Evolutionary conservation across 2,888 invertebrate genomes (phyloP), one percentile per base, ranked within the genome.

Genomic region (Aradus depressus): DNA sequence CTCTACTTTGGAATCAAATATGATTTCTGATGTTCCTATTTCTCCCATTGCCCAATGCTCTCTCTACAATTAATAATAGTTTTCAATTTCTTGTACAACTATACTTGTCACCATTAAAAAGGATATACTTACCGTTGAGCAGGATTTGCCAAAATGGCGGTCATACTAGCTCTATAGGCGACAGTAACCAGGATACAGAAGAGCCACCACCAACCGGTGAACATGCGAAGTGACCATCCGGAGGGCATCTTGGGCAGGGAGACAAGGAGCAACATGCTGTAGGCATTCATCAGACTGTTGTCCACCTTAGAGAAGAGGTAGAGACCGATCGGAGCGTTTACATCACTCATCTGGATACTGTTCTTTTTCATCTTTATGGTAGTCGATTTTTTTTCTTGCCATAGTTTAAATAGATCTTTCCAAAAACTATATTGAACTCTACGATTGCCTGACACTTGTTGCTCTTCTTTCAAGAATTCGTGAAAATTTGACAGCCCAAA

Each of bases 131-230:
- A 79, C 80, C 75, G 76, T 10, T 81, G 79, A 1, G 79, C 74
- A 22, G 88, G 87, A 65, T 81, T 82, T 0, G 88, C 84, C 41
- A 89, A 69, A 47, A 85, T 84, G 0, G 88, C 87, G 0, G 87
- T 88, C 76, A 89, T 81, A 61, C 86, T 87, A 0, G 88, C 88
- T 62, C 82, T 70, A 64, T 90, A 90, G 0, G 83, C 77, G 0
- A 86, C 84, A 0, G 83, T 82, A 4, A 88, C 73, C 3, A 88
- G 70, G 54, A 87, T 78, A 62, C 84, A 84, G 64, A 87, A 90
- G 2, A 88, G 66, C 87, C 87, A 89, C 68, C 87, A 89, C 81
- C 86, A 88, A 0, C 89, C 88, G 2, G 87, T 86, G 12, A 89
- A 70, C 23, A 88, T 70, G 28, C 88, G 72, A 35, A 89, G 70